A percentile compares a stretch with the other conserved stretches of the same genome.
Conservation (phyloP, 1,140 invertebrate species). For the Lucilia cuprina region DNA sequence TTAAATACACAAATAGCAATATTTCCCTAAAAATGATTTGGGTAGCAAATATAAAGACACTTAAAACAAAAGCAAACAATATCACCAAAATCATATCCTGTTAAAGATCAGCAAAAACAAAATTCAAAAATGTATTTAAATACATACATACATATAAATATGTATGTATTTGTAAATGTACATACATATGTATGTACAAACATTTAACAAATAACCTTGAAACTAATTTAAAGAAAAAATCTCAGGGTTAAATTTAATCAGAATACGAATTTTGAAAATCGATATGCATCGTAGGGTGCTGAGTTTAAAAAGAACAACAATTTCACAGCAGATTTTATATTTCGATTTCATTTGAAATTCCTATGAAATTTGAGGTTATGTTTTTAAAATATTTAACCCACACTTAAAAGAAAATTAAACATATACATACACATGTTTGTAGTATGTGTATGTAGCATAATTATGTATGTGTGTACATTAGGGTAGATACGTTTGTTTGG, state of each 20-base stretch:
- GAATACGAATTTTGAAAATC: neutral
- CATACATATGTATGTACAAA: neutral
- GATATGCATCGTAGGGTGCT: neutral
- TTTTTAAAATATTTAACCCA: neutral
- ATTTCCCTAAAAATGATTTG: neutral
- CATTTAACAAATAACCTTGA: constrained; percentile 1
- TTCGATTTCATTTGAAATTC: neutral
- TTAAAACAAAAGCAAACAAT: neutral
- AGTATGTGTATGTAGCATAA: too few relatives aligned
- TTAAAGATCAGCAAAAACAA: neutral
- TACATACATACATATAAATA: neutral
- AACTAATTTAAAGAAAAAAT: neutral
- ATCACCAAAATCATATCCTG: neutral
- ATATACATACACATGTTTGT: too few relatives aligned
- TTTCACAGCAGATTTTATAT: neutral
- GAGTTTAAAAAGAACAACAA: neutral
- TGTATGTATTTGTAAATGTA: too few relatives aligned
- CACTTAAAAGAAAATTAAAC: too few relatives aligned
- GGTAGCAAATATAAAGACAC: neutral
- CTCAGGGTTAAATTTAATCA: neutral
- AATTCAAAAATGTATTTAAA: neutral
- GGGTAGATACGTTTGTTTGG: too few relatives aligned
- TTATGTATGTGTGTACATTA: too few relatives aligned
- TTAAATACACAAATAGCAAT: neutral
- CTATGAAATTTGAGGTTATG: neutral